These are phyloP conservation scores for Bellardia pandia DNA, from an alignment of 2,888 invertebrate genomes.

Conservation along the genomic window DNA sequence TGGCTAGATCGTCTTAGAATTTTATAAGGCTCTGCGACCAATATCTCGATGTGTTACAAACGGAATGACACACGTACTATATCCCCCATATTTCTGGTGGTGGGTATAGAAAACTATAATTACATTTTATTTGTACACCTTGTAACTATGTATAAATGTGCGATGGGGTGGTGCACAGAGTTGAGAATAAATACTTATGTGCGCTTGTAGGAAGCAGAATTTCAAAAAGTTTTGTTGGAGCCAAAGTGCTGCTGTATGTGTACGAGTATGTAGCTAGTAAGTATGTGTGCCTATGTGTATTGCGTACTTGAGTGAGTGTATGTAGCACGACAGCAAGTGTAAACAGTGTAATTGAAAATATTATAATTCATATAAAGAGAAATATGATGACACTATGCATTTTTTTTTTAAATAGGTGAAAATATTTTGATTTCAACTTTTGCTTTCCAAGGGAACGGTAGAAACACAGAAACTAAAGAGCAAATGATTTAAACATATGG, in stretches of 20 bases:
- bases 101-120: conserved; percentile 49
- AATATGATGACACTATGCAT: conserved; percentile 51
- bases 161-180: neutral
- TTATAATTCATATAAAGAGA: conserved; percentile 59
- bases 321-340: conserved; percentile 34
- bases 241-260: conserved; percentile 17
- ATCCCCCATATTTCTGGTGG: too few species aligned
- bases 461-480: neutral
- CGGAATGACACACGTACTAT: too few species aligned
- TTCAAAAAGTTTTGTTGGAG: conserved; percentile 14
- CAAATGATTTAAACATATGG: neutral
- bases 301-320: neutral
- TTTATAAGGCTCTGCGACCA: too few species aligned
- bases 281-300: neutral
- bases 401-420: conserved; percentile 35
- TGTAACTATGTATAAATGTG: neutral
- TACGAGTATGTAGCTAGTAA: neutral
- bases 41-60: too few species aligned
- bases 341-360: conserved; percentile 66
- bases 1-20: too few species aligned
- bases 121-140: conserved; percentile 37
- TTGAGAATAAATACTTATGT: neutral
- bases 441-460: neutral
- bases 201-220: conserved; percentile 17
- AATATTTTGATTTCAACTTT: conserved; percentile 20